A percentile compares a stretch with the other conserved stretches of the same genome.
Evolutionary conservation across 1,140 invertebrate genomes (phyloP).

Genomic region (Chymomyza costata): DNA sequence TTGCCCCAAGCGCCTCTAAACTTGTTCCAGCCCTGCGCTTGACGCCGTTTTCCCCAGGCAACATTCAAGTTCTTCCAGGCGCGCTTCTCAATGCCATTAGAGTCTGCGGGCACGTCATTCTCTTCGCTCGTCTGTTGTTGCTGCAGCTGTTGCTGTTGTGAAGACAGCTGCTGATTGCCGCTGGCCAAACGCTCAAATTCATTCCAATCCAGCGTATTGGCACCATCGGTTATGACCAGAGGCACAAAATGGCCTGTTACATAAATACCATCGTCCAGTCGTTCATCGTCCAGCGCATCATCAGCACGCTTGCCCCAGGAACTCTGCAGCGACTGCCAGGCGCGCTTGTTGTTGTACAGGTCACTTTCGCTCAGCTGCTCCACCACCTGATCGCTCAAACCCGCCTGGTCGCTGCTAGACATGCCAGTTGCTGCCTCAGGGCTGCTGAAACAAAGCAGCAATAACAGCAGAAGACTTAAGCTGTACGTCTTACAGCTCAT

Average conservation of each 20-base stretch:
- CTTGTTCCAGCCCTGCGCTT: conserved; percentile 78
- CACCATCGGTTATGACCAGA: conserved; percentile 58
- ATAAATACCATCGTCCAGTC: conserved; percentile 39
- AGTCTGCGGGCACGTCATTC: neutral
- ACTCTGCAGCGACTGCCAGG: conserved; percentile 79
- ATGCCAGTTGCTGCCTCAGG: conserved; percentile 14
- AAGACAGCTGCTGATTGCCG: conserved; percentile 10
- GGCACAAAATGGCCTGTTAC: conserved; percentile 66
- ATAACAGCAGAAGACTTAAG: conserved; percentile 15
- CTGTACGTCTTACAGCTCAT: conserved; percentile 5
- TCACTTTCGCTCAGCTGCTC: conserved; percentile 50
- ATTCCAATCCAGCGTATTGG: conserved; percentile 60
- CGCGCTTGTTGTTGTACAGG: conserved; percentile 76
- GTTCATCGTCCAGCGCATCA: conserved; percentile 16
- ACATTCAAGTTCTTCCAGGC: conserved; percentile 80
- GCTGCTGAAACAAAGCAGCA: conserved; percentile 36
- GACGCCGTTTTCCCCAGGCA: conserved; percentile 80
- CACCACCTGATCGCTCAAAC: conserved; percentile 47
- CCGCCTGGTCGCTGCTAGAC: conserved; percentile 33
- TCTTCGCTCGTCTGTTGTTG: conserved; percentile 43
- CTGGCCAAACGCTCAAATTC: conserved; percentile 57
- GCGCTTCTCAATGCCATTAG: conserved; percentile 77
- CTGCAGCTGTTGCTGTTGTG: conserved; percentile 17
- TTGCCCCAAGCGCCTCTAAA: conserved; percentile 81
- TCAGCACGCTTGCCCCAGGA: conserved; percentile 79